phyloP scores from a whole-genome alignment of 2,113 vertebrate species.

The Podilymbus podiceps region DNA sequence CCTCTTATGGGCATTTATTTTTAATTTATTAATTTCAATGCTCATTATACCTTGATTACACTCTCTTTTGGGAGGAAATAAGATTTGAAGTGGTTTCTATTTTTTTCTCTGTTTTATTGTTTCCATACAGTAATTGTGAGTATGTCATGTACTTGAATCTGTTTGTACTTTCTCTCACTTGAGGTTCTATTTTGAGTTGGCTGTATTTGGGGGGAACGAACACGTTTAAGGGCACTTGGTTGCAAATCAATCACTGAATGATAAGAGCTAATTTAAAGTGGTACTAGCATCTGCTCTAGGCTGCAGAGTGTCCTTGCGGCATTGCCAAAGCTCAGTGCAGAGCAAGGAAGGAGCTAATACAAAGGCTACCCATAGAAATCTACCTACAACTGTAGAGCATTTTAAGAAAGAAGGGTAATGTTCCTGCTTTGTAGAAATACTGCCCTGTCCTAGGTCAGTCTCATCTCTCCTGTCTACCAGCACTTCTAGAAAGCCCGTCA shows the following conservation, averaged over 20 bases:
- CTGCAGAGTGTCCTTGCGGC: background rate
- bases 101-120: constrained; percentile 56
- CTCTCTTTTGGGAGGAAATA: constrained; percentile 68
- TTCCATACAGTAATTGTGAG: constrained; percentile 55
- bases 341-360: background rate
- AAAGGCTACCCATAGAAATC: background rate
- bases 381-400: background rate
- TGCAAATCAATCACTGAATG: constrained; percentile 44
- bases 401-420: background rate
- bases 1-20: constrained; percentile 72
- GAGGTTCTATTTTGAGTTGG: constrained; percentile 64
- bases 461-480: background rate
- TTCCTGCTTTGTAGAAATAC: background rate
- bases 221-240: background rate
- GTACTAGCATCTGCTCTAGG: background rate
- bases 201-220: constrained; percentile 34
- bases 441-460: background rate
- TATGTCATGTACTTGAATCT: constrained; percentile 43
- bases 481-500: background rate
- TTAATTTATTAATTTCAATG: constrained; percentile 78
- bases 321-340: background rate
- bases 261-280: constrained; percentile 35
- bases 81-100: constrained; percentile 63
- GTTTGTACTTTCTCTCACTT: constrained; percentile 42
- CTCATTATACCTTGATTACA: constrained; percentile 73